Evolutionary conservation across 1,140 invertebrate species (phyloP).

Genomic region (Cyrtorhinus lividipennis): DNA sequence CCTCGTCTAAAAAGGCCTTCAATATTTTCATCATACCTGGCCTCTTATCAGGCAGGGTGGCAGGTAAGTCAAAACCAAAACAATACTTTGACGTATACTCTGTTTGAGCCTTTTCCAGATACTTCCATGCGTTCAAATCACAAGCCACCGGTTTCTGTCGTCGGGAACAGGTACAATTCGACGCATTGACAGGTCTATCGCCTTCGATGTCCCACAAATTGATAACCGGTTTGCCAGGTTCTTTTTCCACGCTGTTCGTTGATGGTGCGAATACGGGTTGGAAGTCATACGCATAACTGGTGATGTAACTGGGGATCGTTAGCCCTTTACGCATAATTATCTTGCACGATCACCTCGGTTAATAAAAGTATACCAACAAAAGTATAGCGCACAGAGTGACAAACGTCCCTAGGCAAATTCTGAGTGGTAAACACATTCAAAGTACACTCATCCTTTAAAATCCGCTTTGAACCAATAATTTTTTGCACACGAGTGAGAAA

Average conservation of each 20-base stretch:
- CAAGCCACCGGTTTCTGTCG: neutral
- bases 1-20: neutral
- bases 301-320: neutral
- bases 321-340: neutral
- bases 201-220: neutral
- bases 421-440: neutral
- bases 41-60: neutral
- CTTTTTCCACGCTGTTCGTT: neutral
- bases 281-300: neutral
- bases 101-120: neutral
- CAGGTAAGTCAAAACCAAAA: neutral
- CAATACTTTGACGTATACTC: neutral
- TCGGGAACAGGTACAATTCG: neutral
- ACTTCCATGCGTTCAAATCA: neutral
- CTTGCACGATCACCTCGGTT: neutral
- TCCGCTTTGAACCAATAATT: too few species aligned
- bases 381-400: neutral
- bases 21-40: neutral
- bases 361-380: neutral
- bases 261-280: neutral
- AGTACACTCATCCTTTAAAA: too few species aligned
- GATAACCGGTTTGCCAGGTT: conserved; percentile 1
- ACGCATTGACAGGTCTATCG: neutral
- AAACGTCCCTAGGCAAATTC: neutral
- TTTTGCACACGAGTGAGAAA: too few species aligned